These are phyloP conservation scores for Lytechinus variegatus DNA, from an alignment of 35 echinoderm and acorn worm genomes.

Conservation along the genomic window DNA sequence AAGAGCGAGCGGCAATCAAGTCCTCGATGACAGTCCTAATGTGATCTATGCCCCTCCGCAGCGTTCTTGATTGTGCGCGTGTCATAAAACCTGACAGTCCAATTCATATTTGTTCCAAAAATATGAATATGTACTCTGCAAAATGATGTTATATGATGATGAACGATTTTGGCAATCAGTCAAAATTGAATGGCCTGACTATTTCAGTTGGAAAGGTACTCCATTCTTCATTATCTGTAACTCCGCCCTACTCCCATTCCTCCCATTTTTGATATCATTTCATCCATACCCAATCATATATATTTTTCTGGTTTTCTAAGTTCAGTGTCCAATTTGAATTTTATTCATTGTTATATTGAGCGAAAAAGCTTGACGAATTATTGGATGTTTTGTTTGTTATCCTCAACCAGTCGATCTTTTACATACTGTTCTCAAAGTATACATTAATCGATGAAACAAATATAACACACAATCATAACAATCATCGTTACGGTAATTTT, in stretches of 20 bases:
- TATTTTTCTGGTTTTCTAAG: too few species aligned
- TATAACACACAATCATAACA: too few species aligned
- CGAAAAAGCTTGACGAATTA: too few species aligned
- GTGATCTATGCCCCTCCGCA: background rate
- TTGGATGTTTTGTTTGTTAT: too few species aligned
- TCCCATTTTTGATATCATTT: too few species aligned
- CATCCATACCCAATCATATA: too few species aligned
- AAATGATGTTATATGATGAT: background rate
- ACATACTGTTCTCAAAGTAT: too few species aligned
- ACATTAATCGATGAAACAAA: too few species aligned
- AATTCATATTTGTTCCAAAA: conserved; percentile 13
- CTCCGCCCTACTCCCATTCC: background rate
- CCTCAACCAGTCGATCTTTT: too few species aligned
- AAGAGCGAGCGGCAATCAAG: background rate
- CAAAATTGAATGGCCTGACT: background rate
- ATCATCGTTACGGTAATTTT: too few species aligned
- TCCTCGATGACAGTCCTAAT: background rate
- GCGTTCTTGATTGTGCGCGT: background rate
- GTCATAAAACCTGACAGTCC: background rate
- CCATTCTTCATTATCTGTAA: background rate
- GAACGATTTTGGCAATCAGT: conserved; percentile 9
- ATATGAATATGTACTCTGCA: background rate
- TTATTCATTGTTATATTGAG: too few species aligned
- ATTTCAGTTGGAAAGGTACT: background rate
- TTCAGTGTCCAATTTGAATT: too few species aligned